A percentile compares a stretch with the other conserved stretches of the same genome.
These are phyloP conservation scores for Rhinogobio ventralis DNA, from an alignment of 2,797 vertebrate genomes.

Conservation along the genomic window DNA sequence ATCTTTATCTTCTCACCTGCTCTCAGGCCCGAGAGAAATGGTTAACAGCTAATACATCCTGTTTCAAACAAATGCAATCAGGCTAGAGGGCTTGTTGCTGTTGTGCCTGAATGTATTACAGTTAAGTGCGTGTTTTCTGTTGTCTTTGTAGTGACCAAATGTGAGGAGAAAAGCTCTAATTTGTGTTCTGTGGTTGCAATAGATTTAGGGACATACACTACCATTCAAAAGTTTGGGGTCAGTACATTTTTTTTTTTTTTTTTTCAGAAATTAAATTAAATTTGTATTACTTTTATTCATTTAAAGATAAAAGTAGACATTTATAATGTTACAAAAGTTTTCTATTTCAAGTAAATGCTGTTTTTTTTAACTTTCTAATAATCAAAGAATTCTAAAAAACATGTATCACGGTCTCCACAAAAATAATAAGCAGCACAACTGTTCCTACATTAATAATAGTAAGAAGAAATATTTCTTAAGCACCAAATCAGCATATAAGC, in stretches of 20 bases:
- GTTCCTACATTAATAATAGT: not conserved
- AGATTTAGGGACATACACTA: not conserved
- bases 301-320: too few species aligned
- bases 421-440: not conserved
- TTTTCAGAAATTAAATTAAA: too few species aligned
- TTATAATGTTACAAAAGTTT: too few species aligned
- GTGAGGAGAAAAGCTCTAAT: not conserved
- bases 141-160: not conserved
- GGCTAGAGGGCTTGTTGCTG: conserved; percentile 5
- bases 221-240: not conserved
- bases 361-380: too few species aligned
- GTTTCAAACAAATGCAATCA: conserved; percentile 38
- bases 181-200: not conserved
- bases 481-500: not conserved
- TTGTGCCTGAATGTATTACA: not conserved
- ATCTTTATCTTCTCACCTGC: conserved; percentile 86
- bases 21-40: conserved; percentile 52
- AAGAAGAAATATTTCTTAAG: not conserved
- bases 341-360: too few species aligned
- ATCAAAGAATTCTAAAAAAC: not conserved
- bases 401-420: not conserved
- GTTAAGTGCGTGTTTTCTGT: not conserved
- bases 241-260: too few species aligned
- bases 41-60: conserved; percentile 64
- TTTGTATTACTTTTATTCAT: too few species aligned